Percentiles rank a stretch among this genome's conserved stretches.
Conservation (phyloP, 2,113 vertebrate genomes). For the Solenodon paradoxus region DNA sequence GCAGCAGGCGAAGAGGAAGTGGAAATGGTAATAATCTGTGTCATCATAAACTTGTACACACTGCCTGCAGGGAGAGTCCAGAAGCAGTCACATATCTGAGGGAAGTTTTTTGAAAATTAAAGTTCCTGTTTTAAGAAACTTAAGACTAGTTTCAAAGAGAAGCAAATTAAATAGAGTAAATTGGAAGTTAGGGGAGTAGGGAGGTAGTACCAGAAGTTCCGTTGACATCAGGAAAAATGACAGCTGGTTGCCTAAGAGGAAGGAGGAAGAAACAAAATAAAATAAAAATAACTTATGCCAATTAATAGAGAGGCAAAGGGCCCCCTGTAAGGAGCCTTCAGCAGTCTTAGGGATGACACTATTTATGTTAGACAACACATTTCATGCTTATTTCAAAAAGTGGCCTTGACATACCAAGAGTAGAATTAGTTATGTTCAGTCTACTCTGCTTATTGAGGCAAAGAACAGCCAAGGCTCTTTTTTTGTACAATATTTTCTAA, state of each 20-base stretch:
- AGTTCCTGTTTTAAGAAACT: not conserved
- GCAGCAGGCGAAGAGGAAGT: not conserved
- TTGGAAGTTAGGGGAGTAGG: not conserved
- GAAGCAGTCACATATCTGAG: not conserved
- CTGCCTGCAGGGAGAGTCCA: not conserved
- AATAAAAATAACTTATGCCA: not conserved
- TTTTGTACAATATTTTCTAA: not conserved
- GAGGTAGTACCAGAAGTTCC: not conserved
- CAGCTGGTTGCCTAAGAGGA: not conserved
- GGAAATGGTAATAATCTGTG: not conserved
- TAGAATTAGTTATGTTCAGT: not conserved
- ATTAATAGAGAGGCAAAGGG: not conserved
- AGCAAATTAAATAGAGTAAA: not conserved
- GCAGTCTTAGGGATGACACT: not conserved
- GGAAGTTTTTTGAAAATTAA: not conserved
- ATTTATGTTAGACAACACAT: not conserved
- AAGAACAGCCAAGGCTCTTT: not conserved
- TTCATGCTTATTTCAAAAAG: not conserved
- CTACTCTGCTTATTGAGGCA: not conserved
- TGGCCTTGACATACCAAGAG: not conserved
- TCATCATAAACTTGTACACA: fast-evolving
- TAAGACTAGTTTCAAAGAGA: not conserved
- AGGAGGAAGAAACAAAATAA: not conserved
- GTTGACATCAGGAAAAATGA: not conserved
- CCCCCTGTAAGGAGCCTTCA: not conserved